A percentile compares a stretch with the other conserved stretches of the same genome.
These are phyloP conservation scores for Phymanthus crucifer DNA, from an alignment of 92 coral and sea anemone genomes.

Conservation along the genomic window DNA sequence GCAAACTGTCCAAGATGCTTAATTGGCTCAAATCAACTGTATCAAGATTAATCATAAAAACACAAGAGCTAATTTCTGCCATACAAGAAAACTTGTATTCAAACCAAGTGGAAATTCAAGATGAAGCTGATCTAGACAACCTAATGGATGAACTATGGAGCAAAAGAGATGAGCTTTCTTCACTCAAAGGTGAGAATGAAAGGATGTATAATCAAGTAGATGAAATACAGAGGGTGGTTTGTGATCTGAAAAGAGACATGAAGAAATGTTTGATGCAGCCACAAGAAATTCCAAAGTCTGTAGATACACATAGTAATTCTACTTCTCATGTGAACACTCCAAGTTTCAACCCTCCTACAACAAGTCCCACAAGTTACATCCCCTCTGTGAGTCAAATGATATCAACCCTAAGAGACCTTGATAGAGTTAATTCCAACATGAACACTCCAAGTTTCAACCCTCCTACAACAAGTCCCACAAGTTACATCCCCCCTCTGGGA, in stretches of 20 bases:
- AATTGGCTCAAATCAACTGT: conserved; percentile 9
- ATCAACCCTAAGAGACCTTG: no score
- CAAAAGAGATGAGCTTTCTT: neutral
- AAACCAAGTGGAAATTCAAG: conserved; percentile 9
- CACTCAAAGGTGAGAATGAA: conserved; percentile 3
- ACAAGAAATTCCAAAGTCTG: neutral
- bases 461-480: neutral
- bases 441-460: neutral
- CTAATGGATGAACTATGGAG: conserved; percentile 18
- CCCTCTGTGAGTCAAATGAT: no score
- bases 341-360: no score
- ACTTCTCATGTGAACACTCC: neutral
- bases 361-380: no score
- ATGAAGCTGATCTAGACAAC: conserved; percentile 15
- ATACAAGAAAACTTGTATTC: conserved; percentile 9
- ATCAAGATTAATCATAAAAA: conserved; percentile 12
- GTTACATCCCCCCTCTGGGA: neutral
- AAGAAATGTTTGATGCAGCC: neutral
- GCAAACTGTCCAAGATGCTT: conserved; percentile 4
- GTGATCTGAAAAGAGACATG: conserved; percentile 7
- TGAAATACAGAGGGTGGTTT: conserved; percentile 14
- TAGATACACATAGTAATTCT: neutral
- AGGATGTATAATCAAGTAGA: neutral
- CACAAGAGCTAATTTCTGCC: neutral
- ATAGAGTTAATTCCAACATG: neutral